Conservation (phyloP, 1,140 invertebrate species). For the Babylonia areolata region DNA sequence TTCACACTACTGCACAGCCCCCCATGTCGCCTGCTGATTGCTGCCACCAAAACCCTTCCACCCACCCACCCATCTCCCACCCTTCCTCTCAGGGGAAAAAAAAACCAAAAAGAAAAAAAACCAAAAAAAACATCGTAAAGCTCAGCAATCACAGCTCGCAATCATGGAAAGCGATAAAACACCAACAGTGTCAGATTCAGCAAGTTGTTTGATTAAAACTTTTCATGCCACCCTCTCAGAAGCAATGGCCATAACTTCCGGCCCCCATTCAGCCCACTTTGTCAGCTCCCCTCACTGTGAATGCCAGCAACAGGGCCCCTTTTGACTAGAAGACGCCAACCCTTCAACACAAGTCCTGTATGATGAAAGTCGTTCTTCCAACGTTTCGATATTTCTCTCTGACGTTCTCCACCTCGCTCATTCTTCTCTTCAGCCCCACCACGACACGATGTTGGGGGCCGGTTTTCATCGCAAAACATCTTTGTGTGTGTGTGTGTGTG, state of each 20-base stretch:
- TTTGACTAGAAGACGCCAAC: background rate
- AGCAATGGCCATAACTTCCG: background rate
- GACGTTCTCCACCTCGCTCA: too few species aligned
- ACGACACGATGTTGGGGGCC: too few species aligned
- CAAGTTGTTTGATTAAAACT: conserved; percentile 16
- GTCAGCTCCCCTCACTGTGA: too few species aligned
- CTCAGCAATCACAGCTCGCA: background rate
- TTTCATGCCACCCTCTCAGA: background rate
- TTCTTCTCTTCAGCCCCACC: too few species aligned
- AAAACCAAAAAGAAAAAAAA: too few species aligned
- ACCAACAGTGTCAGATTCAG: background rate
- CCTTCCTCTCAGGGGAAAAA: background rate
- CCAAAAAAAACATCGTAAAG: too few species aligned
- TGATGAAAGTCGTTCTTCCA: too few species aligned
- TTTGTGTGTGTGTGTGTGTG: too few species aligned
- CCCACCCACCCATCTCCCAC: background rate
- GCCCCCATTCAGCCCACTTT: background rate
- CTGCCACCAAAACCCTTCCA: too few species aligned
- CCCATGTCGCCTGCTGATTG: background rate
- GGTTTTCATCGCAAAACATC: too few species aligned
- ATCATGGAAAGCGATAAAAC: background rate
- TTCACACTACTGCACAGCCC: background rate
- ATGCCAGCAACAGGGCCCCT: background rate
- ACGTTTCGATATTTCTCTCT: too few species aligned
- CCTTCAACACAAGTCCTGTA: too few species aligned